Percentiles rank a stretch among this genome's conserved stretches.
phyloP scores from a whole-genome alignment of 2,113 vertebrate genomes.

The Microtus montanus region DNA sequence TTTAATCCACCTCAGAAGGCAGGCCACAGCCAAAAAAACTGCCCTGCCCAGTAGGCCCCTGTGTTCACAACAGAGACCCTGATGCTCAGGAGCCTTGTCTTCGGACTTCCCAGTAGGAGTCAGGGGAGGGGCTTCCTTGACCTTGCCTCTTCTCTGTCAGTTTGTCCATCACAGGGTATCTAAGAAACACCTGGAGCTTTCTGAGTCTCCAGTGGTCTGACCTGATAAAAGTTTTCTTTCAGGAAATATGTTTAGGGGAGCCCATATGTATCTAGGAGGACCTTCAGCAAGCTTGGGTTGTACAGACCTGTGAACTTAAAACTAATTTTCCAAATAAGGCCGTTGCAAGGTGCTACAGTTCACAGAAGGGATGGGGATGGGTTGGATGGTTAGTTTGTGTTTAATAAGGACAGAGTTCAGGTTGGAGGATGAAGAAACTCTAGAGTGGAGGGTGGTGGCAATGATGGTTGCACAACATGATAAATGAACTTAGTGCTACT shows the following conservation, averaged over 20 bases:
- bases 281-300: background rate
- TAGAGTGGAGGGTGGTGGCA: background rate
- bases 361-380: background rate
- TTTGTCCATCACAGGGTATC: background rate
- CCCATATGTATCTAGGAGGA: background rate
- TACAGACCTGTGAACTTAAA: background rate
- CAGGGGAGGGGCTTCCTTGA: background rate
- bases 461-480: background rate
- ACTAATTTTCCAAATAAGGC: background rate
- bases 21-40: background rate
- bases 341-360: background rate
- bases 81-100: background rate
- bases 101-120: background rate
- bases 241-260: background rate
- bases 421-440: background rate
- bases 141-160: background rate
- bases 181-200: too few relatives aligned
- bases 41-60: background rate
- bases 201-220: background rate
- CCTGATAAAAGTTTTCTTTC: background rate
- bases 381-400: background rate
- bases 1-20: background rate
- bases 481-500: background rate
- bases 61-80: accelerated
- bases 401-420: background rate